Conservation (phyloP, 64 coral and sea anemone species). For the Actinia equina region DNA sequence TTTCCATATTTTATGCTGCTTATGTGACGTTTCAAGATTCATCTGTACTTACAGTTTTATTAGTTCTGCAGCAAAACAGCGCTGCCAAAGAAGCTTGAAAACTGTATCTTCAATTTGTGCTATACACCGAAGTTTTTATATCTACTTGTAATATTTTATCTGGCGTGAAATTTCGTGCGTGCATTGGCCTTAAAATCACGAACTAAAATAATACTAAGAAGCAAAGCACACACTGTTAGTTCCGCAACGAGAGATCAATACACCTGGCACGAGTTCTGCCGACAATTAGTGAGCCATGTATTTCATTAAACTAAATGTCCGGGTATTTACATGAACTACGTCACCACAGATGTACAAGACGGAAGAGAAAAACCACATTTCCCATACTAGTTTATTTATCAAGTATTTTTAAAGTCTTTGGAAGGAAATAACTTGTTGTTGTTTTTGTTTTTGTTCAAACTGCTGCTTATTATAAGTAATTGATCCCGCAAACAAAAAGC, state of each 20-base stretch:
- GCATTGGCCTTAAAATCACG: neutral
- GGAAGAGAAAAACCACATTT: neutral
- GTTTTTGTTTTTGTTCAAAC: neutral
- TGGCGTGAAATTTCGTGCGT: neutral
- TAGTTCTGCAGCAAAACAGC: neutral
- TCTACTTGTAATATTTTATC: neutral
- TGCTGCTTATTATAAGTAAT: neutral
- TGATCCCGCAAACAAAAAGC: too few relatives aligned
- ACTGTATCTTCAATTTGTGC: neutral
- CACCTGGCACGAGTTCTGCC: neutral
- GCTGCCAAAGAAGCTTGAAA: too few relatives aligned
- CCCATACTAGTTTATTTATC: neutral
- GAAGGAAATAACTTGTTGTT: too few relatives aligned
- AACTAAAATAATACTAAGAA: neutral
- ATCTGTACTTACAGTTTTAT: neutral
- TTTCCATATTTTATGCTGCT: too few relatives aligned
- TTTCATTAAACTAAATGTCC: neutral
- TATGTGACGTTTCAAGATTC: neutral
- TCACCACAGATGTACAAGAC: neutral
- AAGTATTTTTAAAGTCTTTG: neutral
- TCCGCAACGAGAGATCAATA: neutral
- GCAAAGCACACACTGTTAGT: neutral
- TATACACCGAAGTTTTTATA: neutral
- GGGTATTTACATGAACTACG: neutral
- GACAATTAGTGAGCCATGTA: neutral